Evolutionary conservation across 2,797 vertebrate genomes (phyloP), one percentile per base, ranked within the genome.

Genomic region (Sebastes minor): DNA sequence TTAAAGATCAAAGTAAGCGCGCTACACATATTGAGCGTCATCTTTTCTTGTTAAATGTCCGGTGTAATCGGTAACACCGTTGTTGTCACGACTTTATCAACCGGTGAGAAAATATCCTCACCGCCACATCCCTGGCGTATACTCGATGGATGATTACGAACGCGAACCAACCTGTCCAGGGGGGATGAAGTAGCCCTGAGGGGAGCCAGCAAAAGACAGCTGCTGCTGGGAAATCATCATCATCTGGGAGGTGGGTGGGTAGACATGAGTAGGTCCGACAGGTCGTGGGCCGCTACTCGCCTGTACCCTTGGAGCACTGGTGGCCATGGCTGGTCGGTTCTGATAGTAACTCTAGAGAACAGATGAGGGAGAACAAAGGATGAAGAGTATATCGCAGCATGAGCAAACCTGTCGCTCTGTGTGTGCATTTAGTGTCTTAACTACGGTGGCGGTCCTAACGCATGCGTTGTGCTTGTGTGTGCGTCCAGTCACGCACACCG

Each of bases 181-280:
- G 30, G 93, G 95, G 88, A 99, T 97, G 94, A 97, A 99, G 94
- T 97, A 99, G 64, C 97, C 96, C 94, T 99, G 98, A 92, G 98
- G 97, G 88, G 98, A 97, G 88, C 96, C 92, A 86, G 97, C 86
- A 69, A 98, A 99, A 84, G 96, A 96, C 87, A 99, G 94, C 94
- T 97, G 97, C 93, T 97, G 98, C 88, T 96, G 95, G 83, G 98
- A 97, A 91, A 99, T 99, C 98, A 99, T 98, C 97, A 99, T 98
- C 96, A 99, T 97, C 96, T 98, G 98, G 91, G 98, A 98, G 92
- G 94, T 94, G 28, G 96, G 90, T 8, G 83, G 93, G 95, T 99
- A 99, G 88, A 99, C 97, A 86, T 99, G 98, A 76, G 97, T 64
- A 80, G 97, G 96, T 71, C 96, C 96, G 82, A 98, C 97, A 57